Conservation (phyloP, 37 sponge, comb jelly and placozoan species). For the Dysidea cf. avara region DNA sequence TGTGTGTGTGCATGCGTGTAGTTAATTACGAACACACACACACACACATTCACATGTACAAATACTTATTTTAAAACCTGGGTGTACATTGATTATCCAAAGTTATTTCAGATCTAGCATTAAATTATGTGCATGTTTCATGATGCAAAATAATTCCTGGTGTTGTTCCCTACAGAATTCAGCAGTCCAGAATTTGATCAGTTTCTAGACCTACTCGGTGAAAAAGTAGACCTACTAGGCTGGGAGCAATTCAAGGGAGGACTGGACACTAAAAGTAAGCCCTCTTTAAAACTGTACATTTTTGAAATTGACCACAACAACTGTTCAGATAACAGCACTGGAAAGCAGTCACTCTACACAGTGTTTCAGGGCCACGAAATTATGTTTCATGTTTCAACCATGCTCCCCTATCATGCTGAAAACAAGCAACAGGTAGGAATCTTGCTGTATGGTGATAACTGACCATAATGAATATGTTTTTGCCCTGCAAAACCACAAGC, state of each 20-base stretch:
- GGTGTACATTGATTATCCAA: too few relatives aligned
- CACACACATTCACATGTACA: too few relatives aligned
- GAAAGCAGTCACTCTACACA: slow-evolving; percentile 72
- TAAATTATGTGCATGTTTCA: slow-evolving; percentile 5
- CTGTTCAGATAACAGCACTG: slow-evolving; percentile 64
- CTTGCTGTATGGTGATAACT: too few relatives aligned
- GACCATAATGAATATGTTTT: too few relatives aligned
- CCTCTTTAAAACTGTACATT: background rate
- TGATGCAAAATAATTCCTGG: background rate
- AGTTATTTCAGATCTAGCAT: too few relatives aligned
- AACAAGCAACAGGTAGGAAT: slow-evolving; percentile 75
- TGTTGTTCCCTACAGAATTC: slow-evolving; percentile 6
- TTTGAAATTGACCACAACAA: background rate
- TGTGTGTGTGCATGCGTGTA: slow-evolving; percentile 10
- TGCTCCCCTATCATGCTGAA: slow-evolving; percentile 61
- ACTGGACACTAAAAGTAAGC: slow-evolving; percentile 73
- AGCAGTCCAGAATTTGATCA: slow-evolving; percentile 21
- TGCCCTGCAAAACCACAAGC: too few relatives aligned
- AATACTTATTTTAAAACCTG: too few relatives aligned
- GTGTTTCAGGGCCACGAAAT: slow-evolving; percentile 84
- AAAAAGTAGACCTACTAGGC: slow-evolving; percentile 50
- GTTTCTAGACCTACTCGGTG: slow-evolving; percentile 54
- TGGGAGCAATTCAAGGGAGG: slow-evolving; percentile 77
- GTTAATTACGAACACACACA: too few relatives aligned
- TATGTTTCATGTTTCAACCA: slow-evolving; percentile 90